Conservation (phyloP, 2,888 invertebrate genomes). For the Pseudococcus viburni region DNA sequence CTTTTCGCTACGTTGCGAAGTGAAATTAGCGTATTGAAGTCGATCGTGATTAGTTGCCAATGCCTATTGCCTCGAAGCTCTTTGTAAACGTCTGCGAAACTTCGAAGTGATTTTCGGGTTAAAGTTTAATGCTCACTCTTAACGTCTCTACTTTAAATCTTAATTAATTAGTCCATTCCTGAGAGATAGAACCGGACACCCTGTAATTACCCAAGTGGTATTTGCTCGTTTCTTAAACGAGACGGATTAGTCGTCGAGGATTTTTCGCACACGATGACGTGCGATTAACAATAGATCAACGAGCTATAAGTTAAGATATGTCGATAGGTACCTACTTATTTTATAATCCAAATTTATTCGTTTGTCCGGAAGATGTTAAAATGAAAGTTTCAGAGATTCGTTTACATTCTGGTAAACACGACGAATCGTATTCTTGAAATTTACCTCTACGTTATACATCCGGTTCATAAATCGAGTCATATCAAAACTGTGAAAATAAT, state of each 20-base stretch:
- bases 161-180: constrained; percentile 11
- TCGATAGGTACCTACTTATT: not conserved
- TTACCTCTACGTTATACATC: not conserved
- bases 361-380: not conserved
- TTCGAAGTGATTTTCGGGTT: constrained; percentile 26
- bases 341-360: not conserved
- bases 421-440: not conserved
- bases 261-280: not conserved
- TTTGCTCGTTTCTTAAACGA: not conserved
- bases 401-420: not conserved
- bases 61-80: not conserved
- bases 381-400: not conserved
- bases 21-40: constrained; percentile 2
- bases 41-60: constrained; percentile 14
- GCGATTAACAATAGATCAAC: not conserved
- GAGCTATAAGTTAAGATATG: not conserved
- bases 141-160: constrained; percentile 4
- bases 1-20: not conserved
- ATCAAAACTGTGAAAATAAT: not conserved
- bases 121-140: constrained; percentile 12
- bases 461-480: not conserved
- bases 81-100: not conserved
- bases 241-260: not conserved
- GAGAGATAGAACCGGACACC: not conserved
- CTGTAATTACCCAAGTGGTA: not conserved